Percentiles rank a stretch among this genome's conserved stretches.
Evolutionary conservation across 2,888 invertebrate species (phyloP).

Genomic region (Cheilosia variabilis): DNA sequence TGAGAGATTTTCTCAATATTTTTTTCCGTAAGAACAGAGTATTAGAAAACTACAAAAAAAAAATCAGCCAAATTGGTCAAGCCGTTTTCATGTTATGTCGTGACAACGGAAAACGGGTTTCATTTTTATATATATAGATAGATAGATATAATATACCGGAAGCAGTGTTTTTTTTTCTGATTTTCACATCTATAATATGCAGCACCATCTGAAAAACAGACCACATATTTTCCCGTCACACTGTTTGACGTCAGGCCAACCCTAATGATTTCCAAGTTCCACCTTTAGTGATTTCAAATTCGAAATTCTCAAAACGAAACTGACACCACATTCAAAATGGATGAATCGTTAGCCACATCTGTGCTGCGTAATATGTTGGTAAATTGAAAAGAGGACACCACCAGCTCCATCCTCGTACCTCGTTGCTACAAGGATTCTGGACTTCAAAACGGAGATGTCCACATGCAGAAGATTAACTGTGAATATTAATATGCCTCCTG

Average conservation of each 20-base stretch:
- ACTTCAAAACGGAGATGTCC: conserved; percentile 64
- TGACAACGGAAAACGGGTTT: too few relatives aligned
- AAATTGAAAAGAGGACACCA: conserved; percentile 62
- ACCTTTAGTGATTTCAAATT: conserved; percentile 33
- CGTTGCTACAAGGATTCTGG: conserved; percentile 32
- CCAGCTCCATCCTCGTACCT: not conserved
- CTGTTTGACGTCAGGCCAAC: conserved; percentile 9
- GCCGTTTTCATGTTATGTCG: too few relatives aligned
- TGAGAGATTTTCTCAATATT: too few relatives aligned
- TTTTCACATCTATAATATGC: too few relatives aligned
- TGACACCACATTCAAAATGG: conserved; percentile 10
- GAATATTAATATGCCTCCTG: conserved; percentile 70
- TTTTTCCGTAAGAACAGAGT: too few relatives aligned
- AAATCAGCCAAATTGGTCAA: too few relatives aligned
- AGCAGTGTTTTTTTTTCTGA: too few relatives aligned
- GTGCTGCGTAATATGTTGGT: conserved; percentile 38
- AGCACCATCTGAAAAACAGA: not conserved
- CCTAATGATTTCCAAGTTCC: not conserved
- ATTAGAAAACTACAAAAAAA: too few relatives aligned
- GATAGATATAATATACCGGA: too few relatives aligned
- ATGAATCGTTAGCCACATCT: conserved; percentile 53
- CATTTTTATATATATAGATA: too few relatives aligned
- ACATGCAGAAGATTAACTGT: conserved; percentile 72
- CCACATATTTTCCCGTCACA: not conserved
- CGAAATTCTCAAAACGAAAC: conserved; percentile 27